phyloP scores from a whole-genome alignment of 1,140 invertebrate genomes.

The Dysdera silvatica region DNA sequence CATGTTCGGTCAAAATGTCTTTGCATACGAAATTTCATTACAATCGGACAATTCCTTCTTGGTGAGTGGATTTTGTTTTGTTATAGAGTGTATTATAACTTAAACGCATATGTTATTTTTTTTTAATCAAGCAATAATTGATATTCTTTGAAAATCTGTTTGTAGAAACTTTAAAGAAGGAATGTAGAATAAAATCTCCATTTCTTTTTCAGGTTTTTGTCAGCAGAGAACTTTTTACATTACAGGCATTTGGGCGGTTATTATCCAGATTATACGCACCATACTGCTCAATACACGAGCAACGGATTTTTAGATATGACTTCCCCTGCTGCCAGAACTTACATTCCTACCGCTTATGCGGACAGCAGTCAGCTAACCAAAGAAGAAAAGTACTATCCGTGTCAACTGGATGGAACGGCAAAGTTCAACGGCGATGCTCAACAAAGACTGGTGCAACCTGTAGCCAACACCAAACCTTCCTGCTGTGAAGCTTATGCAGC shows the following conservation, averaged over 20 bases:
- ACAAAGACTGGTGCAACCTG: conserved; percentile 19
- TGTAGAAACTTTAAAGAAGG: too few relatives aligned
- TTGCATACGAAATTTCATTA: too few relatives aligned
- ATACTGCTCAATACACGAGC: conserved; percentile 45
- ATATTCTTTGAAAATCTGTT: too few relatives aligned
- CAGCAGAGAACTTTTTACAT: conserved; percentile 70
- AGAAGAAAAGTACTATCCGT: conserved; percentile 55
- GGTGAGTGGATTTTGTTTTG: too few relatives aligned
- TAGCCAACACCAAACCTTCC: conserved; percentile 10
- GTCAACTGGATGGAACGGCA: conserved; percentile 47
- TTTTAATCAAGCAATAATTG: too few relatives aligned
- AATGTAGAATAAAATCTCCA: too few relatives aligned
- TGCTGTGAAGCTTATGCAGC: conserved; percentile 29
- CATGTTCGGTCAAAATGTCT: too few relatives aligned
- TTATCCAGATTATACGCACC: conserved; percentile 59
- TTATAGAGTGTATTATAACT: too few relatives aligned
- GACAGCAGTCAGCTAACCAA: conserved; percentile 41
- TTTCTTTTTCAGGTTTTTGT: conserved; percentile 49
- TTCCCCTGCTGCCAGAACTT: conserved; percentile 37
- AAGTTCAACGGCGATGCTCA: conserved; percentile 31
- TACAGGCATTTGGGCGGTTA: conserved; percentile 62
- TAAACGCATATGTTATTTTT: too few relatives aligned
- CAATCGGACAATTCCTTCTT: too few relatives aligned
- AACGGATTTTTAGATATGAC: conserved; percentile 68
- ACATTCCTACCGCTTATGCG: conserved; percentile 44